A percentile compares a stretch with the other conserved stretches of the same genome.
phyloP scores from a whole-genome alignment of 2,797 vertebrate species.

The Epinephelus awoara region DNA sequence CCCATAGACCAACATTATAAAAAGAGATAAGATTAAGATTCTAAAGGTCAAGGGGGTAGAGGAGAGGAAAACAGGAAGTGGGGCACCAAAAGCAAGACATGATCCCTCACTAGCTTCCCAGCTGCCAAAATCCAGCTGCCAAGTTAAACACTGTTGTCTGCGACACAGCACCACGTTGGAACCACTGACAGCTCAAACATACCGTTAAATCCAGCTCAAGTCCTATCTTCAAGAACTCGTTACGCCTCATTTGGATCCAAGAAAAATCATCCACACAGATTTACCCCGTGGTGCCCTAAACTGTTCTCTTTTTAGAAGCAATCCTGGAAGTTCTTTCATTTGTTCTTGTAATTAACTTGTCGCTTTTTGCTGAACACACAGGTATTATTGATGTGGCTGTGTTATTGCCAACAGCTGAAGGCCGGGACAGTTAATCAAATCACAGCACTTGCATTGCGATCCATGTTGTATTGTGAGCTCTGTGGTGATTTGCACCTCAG shows the following conservation, averaged over 20 bases:
- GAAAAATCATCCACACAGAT: not conserved
- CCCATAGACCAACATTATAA: no score
- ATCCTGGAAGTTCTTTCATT: constrained; percentile 40
- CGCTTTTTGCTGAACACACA: constrained; percentile 53
- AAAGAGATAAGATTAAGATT: no score
- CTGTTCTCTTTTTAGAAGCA: constrained; percentile 23
- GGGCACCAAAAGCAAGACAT: not conserved
- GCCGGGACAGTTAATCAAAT: constrained; percentile 68
- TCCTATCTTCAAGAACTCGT: not conserved
- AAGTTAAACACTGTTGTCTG: not conserved
- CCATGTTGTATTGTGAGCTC: constrained; percentile 27
- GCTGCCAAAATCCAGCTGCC: not conserved
- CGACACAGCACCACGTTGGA: no score
- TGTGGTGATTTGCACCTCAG: constrained; percentile 38
- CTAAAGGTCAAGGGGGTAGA: no score
- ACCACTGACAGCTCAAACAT: not conserved
- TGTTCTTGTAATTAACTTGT: constrained; percentile 67
- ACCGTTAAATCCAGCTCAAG: not conserved
- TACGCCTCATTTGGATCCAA: not conserved
- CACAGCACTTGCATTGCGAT: constrained; percentile 52
- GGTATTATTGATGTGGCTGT: constrained; percentile 59
- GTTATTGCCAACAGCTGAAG: constrained; percentile 61
- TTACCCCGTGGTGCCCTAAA: not conserved
- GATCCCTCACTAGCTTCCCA: not conserved
- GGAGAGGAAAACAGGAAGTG: no score